Base-by-base conservation (phyloP, 1,140 invertebrate genomes). In the Papilio glaucus region DNA sequence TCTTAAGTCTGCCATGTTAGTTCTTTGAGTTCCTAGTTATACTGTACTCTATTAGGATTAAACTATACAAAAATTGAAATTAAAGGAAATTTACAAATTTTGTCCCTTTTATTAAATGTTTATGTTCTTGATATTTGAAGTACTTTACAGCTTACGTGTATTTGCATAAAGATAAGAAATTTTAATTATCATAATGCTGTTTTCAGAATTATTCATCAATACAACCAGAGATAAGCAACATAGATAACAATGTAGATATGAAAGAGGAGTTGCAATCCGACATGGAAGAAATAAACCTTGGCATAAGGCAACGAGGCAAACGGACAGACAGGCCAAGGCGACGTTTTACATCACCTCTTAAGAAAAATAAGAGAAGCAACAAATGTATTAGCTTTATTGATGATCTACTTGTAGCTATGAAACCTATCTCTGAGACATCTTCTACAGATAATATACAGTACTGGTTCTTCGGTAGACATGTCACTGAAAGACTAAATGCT, bases 401-500 rank as follows among this genome's bases (percentile, higher is more conserved):
- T 71, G 83, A 87, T 77, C 77, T 92, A 6, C 12, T 89, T 1
- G 71, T 75, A 38, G 75, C 88, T 7, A 85, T 92, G 84, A 76
- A 78, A 21, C 89, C 90, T 9, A 65, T 91, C 38, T 45, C 72
- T 6, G 61, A 63, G 29, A 45, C 49, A 24, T 65, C 29, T 41
- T 29, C 65, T 0, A 4, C 33, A 0, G 75, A 81, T 21, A 42
- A 72, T n/a, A 74, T 82, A 70, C 79, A 68, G 33, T 92, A 86
- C 60, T 89, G 88, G 86, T 90, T 87, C 37, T 90, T 92, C 42
- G 86, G 89, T 0, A 83, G 77, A 53, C 88, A 91, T 78, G 81
- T 92, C 0, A 81, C 83, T 0, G 89, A 90, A 63, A 76, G 82
- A 68, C 72, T 92, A 4, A 90, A 88, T 76, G 72, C 72, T 38